Base-by-base conservation (phyloP, 2,888 invertebrate species). In the Acanthosepion lycidas region DNA sequence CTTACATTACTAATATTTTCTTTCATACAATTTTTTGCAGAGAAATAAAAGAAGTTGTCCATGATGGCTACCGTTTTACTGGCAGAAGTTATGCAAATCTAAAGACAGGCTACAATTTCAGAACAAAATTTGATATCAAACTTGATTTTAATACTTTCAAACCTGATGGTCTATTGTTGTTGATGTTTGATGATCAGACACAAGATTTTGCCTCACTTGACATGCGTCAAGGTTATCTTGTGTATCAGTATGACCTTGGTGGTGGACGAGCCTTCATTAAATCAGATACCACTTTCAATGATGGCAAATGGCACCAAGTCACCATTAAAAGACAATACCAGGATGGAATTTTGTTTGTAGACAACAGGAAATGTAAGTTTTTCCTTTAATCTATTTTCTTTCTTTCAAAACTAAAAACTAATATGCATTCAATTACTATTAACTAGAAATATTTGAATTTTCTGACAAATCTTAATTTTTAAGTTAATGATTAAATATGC, bases 251-350 rank as follows among this genome's bases (percentile, higher is more conserved):
- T 95, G 98, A 98, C 96, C 97, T 98, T 97, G 99, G 99, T 6
- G 98, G 98, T 6, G 98, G 98, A 26, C 97, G 98, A 0, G 98
- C 98, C 3, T 98, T 98, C 55, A 97, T 98, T 95, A 98, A 97
- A 94, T 98, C 98, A 0, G 97, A 97, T 5, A 96, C 97, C 94
- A 98, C 98, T 0, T 99, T 98, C 97, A 99, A 99, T 97, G 99
- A 99, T 97, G 99, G 99, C 91, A 97, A 98, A 95, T 99, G 99
- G 99, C 99, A 99, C 97, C 98, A 98, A 42, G 98, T 99, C 0
- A 98, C 98, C 94, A 99, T 98, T 0, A 98, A 98, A 12, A 98
- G 99, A 26, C 98, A 98, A 23, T 98, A 98, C 33, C 98, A 98
- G 51, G 98, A 98, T 51, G 99, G 98, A 2, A 98, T 98, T 95